phyloP scores from a whole-genome alignment of 2,797 vertebrate species.

The Champsocephalus esox region DNA sequence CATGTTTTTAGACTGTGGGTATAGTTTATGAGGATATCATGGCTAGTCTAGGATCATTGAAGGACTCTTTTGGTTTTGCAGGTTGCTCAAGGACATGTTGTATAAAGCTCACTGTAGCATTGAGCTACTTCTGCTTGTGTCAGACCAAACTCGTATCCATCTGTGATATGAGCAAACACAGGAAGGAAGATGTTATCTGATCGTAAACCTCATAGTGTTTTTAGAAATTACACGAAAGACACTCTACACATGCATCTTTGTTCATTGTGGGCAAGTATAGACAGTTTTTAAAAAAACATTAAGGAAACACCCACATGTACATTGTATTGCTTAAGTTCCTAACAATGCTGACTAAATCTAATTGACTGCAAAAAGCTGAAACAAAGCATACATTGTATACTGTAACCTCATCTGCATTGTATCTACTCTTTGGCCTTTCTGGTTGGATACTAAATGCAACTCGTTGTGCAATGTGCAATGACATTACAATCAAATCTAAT shows the following conservation, averaged over 20 bases:
- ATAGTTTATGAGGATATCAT: background rate
- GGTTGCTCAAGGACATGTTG: background rate
- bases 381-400: no score
- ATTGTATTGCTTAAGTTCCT: background rate
- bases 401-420: no score
- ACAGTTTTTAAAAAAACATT: no score
- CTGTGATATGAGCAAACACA: background rate
- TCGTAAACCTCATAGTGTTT: background rate
- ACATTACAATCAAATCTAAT: no score
- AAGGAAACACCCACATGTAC: background rate
- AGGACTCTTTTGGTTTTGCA: background rate
- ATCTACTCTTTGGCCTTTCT: no score
- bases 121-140: background rate
- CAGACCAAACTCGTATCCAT: background rate
- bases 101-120: background rate
- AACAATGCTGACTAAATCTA: background rate
- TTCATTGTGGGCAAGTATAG: background rate
- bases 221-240: background rate
- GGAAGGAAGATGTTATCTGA: background rate
- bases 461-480: no score
- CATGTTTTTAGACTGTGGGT: background rate
- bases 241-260: background rate
- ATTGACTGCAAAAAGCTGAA: background rate
- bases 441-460: no score
- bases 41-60: background rate